Conservation (phyloP, 1,140 invertebrate species). For the Glossosoma conforme region DNA sequence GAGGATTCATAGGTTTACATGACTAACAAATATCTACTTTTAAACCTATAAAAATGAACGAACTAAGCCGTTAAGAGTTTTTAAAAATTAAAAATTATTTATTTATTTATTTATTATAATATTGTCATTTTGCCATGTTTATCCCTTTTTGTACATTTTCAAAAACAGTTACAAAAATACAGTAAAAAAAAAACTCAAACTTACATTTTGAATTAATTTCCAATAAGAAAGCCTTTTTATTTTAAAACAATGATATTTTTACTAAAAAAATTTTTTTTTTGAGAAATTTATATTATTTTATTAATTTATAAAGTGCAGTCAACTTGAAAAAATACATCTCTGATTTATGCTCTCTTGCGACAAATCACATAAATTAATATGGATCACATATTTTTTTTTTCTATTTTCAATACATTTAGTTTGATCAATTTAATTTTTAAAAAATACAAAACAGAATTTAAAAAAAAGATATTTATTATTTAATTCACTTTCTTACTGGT, state of each 20-base stretch:
- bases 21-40: not conserved
- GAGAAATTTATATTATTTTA: slow-evolving; percentile 3
- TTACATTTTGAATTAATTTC: not conserved
- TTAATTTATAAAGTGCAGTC: slow-evolving; percentile 1
- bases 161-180: no score
- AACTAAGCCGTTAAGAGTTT: not conserved
- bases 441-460: not conserved
- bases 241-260: slow-evolving; percentile 4
- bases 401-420: slow-evolving; percentile 6
- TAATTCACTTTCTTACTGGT: no score
- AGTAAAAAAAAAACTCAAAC: not conserved
- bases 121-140: not conserved
- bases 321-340: not conserved
- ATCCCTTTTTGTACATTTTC: not conserved
- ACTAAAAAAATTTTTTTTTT: slow-evolving; percentile 1
- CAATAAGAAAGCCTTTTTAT: no score
- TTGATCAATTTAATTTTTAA: slow-evolving; percentile 4
- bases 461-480: no score
- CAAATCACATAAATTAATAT: slow-evolving; percentile 1
- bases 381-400: slow-evolving; percentile 10
- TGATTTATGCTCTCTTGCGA: slow-evolving; percentile 3
- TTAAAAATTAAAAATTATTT: not conserved
- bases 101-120: not conserved
- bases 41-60: not conserved
- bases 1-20: not conserved